Evolutionary conservation across 2,113 vertebrate species (phyloP).

Genomic region (Leiothrix lutea): DNA sequence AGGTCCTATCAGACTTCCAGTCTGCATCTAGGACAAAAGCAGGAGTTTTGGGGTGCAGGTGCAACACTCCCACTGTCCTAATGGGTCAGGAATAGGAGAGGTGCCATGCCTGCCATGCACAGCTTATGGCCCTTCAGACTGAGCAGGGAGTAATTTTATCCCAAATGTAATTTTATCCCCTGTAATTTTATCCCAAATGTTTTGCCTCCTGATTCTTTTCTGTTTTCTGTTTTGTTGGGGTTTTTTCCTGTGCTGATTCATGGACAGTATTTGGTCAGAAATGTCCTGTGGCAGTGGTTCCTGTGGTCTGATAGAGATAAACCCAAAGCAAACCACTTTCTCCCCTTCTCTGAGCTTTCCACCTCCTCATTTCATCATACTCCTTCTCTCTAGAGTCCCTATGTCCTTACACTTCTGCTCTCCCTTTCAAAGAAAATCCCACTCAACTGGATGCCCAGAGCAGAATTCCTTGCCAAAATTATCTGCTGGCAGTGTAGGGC

Average conservation of each 20-base stretch:
- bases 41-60: not conserved
- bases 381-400: not conserved
- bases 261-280: not conserved
- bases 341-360: not conserved
- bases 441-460: not conserved
- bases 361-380: not conserved
- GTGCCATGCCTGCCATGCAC: not conserved
- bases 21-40: not conserved
- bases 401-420: not conserved
- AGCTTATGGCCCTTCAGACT: not conserved
- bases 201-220: not conserved
- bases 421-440: not conserved
- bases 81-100: not conserved
- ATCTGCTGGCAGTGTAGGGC: not conserved
- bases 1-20: not conserved
- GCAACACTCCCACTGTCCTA: not conserved
- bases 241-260: not conserved
- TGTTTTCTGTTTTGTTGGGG: not conserved
- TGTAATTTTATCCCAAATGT: not conserved
- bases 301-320: not conserved
- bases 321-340: not conserved
- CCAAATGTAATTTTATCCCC: not conserved
- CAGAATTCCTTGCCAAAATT: not conserved
- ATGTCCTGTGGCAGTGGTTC: not conserved
- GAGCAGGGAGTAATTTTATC: not conserved